Evolutionary conservation across 2,888 invertebrate species (phyloP), one percentile per base, ranked within the genome.

Genomic region (Scaptomyza reducta): DNA sequence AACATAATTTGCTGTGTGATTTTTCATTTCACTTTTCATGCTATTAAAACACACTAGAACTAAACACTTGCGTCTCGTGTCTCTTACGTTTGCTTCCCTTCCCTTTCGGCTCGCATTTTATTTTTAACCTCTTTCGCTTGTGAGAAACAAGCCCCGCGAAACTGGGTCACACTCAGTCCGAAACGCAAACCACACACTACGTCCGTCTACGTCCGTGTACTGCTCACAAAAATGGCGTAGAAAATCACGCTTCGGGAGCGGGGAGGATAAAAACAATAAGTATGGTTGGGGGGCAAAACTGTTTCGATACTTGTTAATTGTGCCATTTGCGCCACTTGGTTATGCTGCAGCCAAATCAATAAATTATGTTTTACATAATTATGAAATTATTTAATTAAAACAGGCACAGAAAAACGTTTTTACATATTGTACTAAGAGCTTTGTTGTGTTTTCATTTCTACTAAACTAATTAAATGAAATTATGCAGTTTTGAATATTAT

Each of bases 1-100:
- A 87, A 66, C 85, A 81, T 81, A 84, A 81, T 81, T 81, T 81
- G 81, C 79, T 76, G 49, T 71, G 85, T 69, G 83, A 86, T 86
- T 80, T 86, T 55, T 83, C 83, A 84, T 78, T 79, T 73, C 59
- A 63, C 66, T 65, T 70, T 60, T 45, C 3, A 14, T 40, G 65
- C 65, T 77, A 77, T 83, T 66, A 74, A 74, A 27, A 67, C 78
- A 77, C 70, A 64, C 65, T 22, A 22, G 22, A 68, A 35, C 35
- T 7, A 57, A 49, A 22, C 44, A 35, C 38, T 14, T 27, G 40
- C 38, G 47, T 49, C 51, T 33, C 53, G 45, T 56, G 49, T 42
- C 41, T 54, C 64, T 56, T 54, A 42, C 42, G 33, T 35, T 46
- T 38, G 14, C 5, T 1, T 22, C 9, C 45, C 10, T 33, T 25